Percentiles rank a stretch among this genome's conserved stretches.
Conservation (phyloP, 1,140 invertebrate species). For the Platyura marginata region DNA sequence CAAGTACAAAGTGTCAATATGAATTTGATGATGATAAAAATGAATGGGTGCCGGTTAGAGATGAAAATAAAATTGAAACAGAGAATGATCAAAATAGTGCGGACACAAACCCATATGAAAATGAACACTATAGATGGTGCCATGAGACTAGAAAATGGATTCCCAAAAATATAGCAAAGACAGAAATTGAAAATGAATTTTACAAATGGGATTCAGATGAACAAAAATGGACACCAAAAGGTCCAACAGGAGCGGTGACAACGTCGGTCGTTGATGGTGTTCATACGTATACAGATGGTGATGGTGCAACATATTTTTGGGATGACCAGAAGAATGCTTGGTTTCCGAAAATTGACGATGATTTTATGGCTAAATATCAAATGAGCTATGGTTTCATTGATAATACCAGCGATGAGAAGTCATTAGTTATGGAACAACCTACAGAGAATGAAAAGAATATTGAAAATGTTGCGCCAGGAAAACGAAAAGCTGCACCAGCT, state of each 20-base stretch:
- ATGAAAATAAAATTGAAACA: conserved; percentile 6
- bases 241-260: conserved; percentile 18
- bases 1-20: conserved; percentile 41
- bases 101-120: conserved; percentile 44
- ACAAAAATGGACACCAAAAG: conserved; percentile 16
- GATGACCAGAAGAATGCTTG: conserved; percentile 78
- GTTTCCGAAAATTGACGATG: conserved; percentile 95
- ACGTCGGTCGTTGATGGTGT: conserved; percentile 55
- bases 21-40: conserved; percentile 41
- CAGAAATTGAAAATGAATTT: conserved; percentile 17
- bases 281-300: conserved; percentile 67
- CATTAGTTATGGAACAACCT: too few species aligned
- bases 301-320: conserved; percentile 84
- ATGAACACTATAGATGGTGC: conserved; percentile 49
- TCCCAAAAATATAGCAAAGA: conserved; percentile 19
- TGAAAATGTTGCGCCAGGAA: conserved; percentile 16
- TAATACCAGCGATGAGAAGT: too few species aligned
- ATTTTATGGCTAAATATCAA: conserved; percentile 91
- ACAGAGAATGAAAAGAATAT: too few species aligned
- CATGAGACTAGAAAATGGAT: conserved; percentile 41
- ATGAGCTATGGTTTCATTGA: conserved; percentile 72
- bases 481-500: conserved; percentile 20
- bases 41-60: conserved; percentile 28
- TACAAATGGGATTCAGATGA: conserved; percentile 22
- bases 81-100: conserved; percentile 30